Percentiles rank a stretch among this genome's conserved stretches.
Evolutionary conservation across 2,113 vertebrate species (phyloP).

Genomic region (Pseudorhombus dupliciocellatus): DNA sequence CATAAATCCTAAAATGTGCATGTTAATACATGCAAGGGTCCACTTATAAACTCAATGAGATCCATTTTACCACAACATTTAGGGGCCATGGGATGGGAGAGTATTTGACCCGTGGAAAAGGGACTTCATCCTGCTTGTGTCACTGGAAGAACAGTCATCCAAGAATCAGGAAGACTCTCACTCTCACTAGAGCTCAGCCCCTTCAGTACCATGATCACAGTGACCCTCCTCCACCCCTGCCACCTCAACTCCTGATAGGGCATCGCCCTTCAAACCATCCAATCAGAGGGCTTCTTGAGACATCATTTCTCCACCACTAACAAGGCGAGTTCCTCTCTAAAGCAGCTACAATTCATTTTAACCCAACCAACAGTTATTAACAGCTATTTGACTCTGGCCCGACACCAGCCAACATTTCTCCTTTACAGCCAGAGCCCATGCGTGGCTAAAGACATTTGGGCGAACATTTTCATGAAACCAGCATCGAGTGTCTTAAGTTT

Average conservation of each 20-base stretch:
- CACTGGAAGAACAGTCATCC: neutral
- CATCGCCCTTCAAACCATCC: no score
- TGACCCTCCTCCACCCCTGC: no score
- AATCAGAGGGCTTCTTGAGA: no score
- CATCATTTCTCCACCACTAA: no score
- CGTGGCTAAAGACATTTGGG: slow-evolving; percentile 20
- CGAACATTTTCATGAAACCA: slow-evolving; percentile 28
- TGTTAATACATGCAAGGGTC: neutral
- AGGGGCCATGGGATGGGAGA: no score
- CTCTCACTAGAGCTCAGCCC: no score
- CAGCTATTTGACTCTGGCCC: slow-evolving; percentile 5
- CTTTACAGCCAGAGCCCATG: neutral
- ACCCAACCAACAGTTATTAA: neutral
- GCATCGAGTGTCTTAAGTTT: slow-evolving; percentile 11
- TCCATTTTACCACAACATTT: no score
- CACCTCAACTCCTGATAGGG: no score
- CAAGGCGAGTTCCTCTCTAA: no score
- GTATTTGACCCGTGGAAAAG: no score
- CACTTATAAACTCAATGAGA: neutral
- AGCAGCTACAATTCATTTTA: neutral
- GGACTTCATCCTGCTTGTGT: neutral
- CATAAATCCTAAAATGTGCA: neutral
- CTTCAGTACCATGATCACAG: no score
- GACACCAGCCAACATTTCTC: fast-evolving
- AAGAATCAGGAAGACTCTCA: no score